Percentiles rank a stretch among this genome's conserved stretches.
phyloP scores from a whole-genome alignment of 2,888 invertebrate species.

The Caprella mutica region DNA sequence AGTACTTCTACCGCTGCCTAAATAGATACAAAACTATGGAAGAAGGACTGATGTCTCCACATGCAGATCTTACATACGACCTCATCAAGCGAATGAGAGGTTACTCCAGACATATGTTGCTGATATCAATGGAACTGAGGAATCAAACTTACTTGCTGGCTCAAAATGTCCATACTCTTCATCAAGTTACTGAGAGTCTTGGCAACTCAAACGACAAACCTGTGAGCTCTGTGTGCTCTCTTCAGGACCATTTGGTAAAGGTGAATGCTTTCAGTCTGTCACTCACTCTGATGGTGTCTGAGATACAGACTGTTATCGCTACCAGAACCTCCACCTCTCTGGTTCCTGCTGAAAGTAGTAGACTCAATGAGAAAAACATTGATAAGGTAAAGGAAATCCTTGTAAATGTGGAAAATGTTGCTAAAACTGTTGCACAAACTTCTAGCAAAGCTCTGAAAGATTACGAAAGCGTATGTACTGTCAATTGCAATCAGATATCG shows the following conservation, averaged over 20 bases:
- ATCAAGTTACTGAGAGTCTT: background rate
- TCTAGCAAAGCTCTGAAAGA: background rate
- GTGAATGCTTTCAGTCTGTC: background rate
- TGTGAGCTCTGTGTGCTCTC: background rate
- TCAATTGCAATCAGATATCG: too few species aligned
- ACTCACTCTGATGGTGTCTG: slow-evolving; percentile 3
- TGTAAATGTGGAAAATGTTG: background rate
- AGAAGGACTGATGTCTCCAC: slow-evolving; percentile 49
- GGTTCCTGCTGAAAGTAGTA: too few species aligned
- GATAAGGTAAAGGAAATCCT: background rate
- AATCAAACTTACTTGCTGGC: background rate
- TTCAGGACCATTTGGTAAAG: background rate
- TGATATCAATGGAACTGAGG: slow-evolving; percentile 38
- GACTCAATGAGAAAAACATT: too few species aligned
- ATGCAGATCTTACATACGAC: slow-evolving; percentile 65
- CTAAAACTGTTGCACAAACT: background rate
- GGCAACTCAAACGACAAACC: background rate
- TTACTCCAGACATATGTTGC: slow-evolving; percentile 65
- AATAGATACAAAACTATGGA: slow-evolving; percentile 56
- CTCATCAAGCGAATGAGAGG: slow-evolving; percentile 78
- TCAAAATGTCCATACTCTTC: background rate
- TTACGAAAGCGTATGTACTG: background rate
- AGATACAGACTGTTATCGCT: slow-evolving; percentile 2
- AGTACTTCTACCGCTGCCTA: slow-evolving; percentile 60
- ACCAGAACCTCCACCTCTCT: too few species aligned